These are phyloP conservation scores for Erinaceus europaeus DNA, from an alignment of 2,113 vertebrate genomes.

Conservation along the genomic window DNA sequence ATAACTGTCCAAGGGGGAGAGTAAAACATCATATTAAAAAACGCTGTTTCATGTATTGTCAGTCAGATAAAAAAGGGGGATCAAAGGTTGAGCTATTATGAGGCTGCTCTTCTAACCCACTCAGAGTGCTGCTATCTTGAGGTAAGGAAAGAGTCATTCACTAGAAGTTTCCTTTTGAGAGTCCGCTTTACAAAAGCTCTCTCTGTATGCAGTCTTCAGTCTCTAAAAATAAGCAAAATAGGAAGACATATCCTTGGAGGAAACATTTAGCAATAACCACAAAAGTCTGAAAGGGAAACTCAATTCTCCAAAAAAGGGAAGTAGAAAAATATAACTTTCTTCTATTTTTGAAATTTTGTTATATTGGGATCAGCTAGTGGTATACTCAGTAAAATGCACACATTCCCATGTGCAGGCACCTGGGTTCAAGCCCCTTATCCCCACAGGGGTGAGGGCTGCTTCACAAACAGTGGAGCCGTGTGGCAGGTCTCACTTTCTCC, in stretches of 20 bases:
- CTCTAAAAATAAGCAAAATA: slow-evolving; percentile 61
- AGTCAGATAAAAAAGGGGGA: neutral
- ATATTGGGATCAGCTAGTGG: too few species aligned
- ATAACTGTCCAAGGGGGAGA: neutral
- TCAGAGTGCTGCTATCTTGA: neutral
- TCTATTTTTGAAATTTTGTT: neutral
- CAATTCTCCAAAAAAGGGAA: slow-evolving; percentile 30
- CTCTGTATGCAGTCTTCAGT: neutral
- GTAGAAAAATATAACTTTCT: slow-evolving; percentile 10
- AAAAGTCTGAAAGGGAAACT: slow-evolving; percentile 32
- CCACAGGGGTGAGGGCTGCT: too few species aligned
- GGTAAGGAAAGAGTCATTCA: neutral
- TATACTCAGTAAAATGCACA: too few species aligned
- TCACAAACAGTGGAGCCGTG: too few species aligned
- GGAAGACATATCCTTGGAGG: slow-evolving; percentile 44
- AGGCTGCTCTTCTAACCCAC: neutral
- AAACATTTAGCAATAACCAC: slow-evolving; percentile 41
- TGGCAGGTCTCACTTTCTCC: too few species aligned
- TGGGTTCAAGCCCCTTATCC: too few species aligned
- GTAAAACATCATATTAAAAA: neutral
- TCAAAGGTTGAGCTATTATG: neutral
- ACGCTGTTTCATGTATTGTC: neutral
- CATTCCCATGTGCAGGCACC: too few species aligned
- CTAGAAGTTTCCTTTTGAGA: slow-evolving; percentile 33
- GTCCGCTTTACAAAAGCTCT: slow-evolving; percentile 28